Conservation (phyloP, 1,140 invertebrate species). For the Acromyrmex charruanus region DNA sequence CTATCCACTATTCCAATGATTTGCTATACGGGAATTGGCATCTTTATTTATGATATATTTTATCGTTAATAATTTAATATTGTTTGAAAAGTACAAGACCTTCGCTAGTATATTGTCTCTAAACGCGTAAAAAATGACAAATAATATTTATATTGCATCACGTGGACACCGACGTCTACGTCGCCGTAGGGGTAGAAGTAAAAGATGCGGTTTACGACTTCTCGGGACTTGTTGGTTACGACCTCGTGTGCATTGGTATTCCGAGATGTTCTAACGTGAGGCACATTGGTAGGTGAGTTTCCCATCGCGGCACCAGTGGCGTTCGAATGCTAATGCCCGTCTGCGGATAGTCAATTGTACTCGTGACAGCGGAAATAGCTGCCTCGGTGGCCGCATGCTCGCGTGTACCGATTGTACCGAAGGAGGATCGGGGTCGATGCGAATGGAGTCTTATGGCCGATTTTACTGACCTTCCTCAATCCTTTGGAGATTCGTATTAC, state of each 20-base stretch:
- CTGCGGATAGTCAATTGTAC: constrained; percentile 65
- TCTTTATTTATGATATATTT: background rate
- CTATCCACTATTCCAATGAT: too few relatives aligned
- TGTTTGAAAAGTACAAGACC: background rate
- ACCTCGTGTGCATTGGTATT: constrained; percentile 65
- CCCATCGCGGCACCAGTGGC: constrained; percentile 64
- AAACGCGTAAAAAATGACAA: constrained; percentile 50
- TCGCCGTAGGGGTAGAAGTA: background rate
- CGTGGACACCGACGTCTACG: background rate
- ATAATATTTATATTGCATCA: constrained; percentile 56
- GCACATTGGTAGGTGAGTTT: constrained; percentile 66
- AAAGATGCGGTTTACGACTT: constrained; percentile 61
- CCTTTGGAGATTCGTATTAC: background rate
- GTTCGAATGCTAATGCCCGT: constrained; percentile 73
- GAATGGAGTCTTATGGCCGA: constrained; percentile 22
- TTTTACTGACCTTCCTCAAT: constrained; percentile 48
- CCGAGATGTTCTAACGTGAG: constrained; percentile 66
- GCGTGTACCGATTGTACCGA: constrained; percentile 37
- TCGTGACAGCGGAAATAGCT: constrained; percentile 70
- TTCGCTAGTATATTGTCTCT: background rate
- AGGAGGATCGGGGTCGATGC: constrained; percentile 33
- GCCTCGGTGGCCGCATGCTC: constrained; percentile 24
- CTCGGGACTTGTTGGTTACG: constrained; percentile 57
- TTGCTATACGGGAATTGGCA: background rate
- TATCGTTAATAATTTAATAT: background rate